These are phyloP conservation scores for Coleophora deauratella DNA, from an alignment of 2,888 invertebrate genomes.

Conservation along the genomic window DNA sequence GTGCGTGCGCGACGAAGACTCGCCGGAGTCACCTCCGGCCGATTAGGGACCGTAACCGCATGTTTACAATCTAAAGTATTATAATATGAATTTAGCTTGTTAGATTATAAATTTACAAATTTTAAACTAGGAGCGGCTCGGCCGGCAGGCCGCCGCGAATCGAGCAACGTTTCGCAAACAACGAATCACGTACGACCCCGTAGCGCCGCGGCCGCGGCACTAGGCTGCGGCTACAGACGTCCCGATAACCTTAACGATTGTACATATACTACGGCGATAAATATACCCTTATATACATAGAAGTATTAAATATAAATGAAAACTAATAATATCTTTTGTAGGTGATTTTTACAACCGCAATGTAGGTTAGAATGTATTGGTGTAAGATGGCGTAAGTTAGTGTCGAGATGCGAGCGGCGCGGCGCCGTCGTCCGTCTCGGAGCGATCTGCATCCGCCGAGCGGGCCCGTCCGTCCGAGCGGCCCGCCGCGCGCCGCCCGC, in stretches of 20 bases:
- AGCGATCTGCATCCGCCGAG: conserved; percentile 56
- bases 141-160: conserved; percentile 38
- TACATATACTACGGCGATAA: conserved; percentile 64
- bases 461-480: conserved; percentile 70
- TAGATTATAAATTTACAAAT: conserved; percentile 64
- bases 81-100: conserved; percentile 67
- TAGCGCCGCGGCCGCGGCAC: conserved; percentile 49
- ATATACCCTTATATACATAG: conserved; percentile 72
- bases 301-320: conserved; percentile 70
- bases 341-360: conserved; percentile 75
- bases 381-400: conserved; percentile 49
- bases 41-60: conserved; percentile 63
- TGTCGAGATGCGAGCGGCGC: conserved; percentile 59
- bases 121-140: conserved; percentile 42
- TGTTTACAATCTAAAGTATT: conserved; percentile 69
- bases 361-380: conserved; percentile 63
- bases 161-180: conserved; percentile 74
- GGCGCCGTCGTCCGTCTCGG: conserved; percentile 48
- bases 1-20: conserved; percentile 82
- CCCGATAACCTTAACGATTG: conserved; percentile 49
- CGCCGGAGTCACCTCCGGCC: conserved; percentile 30
- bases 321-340: conserved; percentile 72
- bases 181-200: conserved; percentile 71
- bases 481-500: conserved; percentile 28
- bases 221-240: conserved; percentile 62